These are phyloP conservation scores for Theocolax elegans DNA, from an alignment of 1,140 invertebrate species.

Conservation along the genomic window DNA sequence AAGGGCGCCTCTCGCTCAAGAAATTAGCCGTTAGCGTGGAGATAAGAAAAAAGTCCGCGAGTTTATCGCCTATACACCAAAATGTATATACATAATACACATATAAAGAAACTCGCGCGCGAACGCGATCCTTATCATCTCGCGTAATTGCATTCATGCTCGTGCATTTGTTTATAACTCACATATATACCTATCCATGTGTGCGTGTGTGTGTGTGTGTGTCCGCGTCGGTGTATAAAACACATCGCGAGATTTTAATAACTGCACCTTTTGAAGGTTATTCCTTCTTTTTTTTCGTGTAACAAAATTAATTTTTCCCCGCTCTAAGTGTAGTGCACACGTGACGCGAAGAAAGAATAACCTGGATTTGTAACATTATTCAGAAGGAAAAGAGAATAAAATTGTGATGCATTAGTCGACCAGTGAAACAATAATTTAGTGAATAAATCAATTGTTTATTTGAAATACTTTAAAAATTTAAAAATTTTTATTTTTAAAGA, in stretches of 20 bases:
- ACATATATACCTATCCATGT: too few relatives aligned
- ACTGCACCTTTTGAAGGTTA: constrained; percentile 1
- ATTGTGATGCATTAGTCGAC: too few relatives aligned
- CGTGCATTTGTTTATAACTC: constrained; percentile 5
- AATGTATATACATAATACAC: background rate
- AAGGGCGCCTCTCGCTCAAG: constrained; percentile 13
- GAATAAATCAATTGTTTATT: too few relatives aligned
- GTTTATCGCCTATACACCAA: constrained; percentile 19
- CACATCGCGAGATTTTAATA: background rate
- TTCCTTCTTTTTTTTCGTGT: background rate
- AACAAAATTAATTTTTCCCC: too few relatives aligned
- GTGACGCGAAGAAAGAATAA: too few relatives aligned
- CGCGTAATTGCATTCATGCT: constrained; percentile 40
- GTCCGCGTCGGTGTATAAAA: background rate
- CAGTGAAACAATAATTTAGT: too few relatives aligned
- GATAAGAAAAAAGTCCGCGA: constrained; percentile 37
- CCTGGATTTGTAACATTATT: too few relatives aligned
- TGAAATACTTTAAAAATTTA: too few relatives aligned
- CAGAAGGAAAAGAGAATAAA: too few relatives aligned
- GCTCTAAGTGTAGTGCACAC: too few relatives aligned
- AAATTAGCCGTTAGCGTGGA: constrained; percentile 33
- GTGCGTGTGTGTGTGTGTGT: too few relatives aligned
- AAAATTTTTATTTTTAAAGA: too few relatives aligned
- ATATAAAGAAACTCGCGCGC: constrained; percentile 5
- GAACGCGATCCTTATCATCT: constrained; percentile 37